Evolutionary conservation across 2,888 invertebrate species (phyloP).

Genomic region (Leptinotarsa rubiginosa): DNA sequence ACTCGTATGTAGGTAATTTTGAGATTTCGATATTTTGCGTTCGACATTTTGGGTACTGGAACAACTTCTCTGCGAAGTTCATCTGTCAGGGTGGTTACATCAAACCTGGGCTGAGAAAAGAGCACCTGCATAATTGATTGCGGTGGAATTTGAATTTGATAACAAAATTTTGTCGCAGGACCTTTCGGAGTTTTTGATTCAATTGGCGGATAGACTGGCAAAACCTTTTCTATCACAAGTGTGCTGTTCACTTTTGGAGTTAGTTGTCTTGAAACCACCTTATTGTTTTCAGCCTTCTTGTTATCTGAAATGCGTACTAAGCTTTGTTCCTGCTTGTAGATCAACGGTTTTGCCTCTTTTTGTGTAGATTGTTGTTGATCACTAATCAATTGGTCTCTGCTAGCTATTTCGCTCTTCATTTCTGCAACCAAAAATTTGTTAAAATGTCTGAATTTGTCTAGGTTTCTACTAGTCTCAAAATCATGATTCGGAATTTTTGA

Average conservation of each 20-base stretch:
- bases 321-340: background rate
- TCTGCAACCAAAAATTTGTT: slow-evolving; percentile 18
- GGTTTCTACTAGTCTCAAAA: background rate
- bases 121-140: background rate
- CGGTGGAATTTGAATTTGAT: slow-evolving; percentile 10
- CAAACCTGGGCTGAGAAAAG: slow-evolving; percentile 2
- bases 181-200: background rate
- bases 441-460: slow-evolving; percentile 7
- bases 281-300: background rate
- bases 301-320: background rate
- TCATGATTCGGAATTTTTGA: background rate
- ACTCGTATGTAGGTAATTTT: background rate
- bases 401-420: background rate
- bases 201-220: background rate
- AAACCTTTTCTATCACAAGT: background rate
- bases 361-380: background rate
- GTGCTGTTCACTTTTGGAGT: background rate
- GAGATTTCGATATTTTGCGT: background rate
- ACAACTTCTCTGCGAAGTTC: background rate
- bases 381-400: background rate
- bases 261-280: background rate
- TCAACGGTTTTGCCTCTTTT: background rate
- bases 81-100: background rate
- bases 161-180: slow-evolving; percentile 1
- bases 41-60: background rate